Conservation (phyloP, 30 jellyfish, hydroid and myxozoan species). For the Mastigias papua region DNA sequence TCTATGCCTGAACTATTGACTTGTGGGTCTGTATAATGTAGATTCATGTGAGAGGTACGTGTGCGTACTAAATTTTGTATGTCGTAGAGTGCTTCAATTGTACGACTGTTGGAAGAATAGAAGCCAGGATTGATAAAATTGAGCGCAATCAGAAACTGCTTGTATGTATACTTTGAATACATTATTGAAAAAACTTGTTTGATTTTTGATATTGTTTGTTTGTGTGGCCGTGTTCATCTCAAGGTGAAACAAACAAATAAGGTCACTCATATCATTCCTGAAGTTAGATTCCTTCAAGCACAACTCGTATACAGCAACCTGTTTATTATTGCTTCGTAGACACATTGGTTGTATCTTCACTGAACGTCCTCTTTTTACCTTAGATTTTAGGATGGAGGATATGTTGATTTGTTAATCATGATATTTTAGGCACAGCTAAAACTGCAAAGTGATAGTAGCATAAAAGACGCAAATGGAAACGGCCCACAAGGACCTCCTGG, state of each 20-base stretch:
- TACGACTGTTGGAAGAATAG: constrained; percentile 38
- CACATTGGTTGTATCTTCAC: no score
- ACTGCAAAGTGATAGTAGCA: constrained; percentile 3
- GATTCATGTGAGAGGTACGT: background rate
- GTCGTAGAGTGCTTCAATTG: constrained; percentile 75
- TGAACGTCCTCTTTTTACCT: no score
- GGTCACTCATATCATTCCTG: no score
- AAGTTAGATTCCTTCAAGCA: no score
- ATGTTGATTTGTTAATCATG: background rate
- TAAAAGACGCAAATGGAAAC: constrained; percentile 65
- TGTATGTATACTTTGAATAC: constrained; percentile 31
- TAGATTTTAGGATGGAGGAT: background rate
- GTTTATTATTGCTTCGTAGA: no score
- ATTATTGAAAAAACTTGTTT: no score
- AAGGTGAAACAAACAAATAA: no score
- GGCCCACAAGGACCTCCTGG: constrained; percentile 87
- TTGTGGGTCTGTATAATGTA: background rate
- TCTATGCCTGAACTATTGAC: background rate
- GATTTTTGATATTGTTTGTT: no score
- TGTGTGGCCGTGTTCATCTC: no score
- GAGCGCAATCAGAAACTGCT: constrained; percentile 57
- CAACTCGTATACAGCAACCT: no score
- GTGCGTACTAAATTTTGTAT: background rate
- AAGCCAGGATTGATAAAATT: constrained; percentile 33
- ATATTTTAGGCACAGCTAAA: constrained; percentile 44